Base-by-base conservation (phyloP, 1,140 invertebrate species). In the Drosophila prosaltans region DNA sequence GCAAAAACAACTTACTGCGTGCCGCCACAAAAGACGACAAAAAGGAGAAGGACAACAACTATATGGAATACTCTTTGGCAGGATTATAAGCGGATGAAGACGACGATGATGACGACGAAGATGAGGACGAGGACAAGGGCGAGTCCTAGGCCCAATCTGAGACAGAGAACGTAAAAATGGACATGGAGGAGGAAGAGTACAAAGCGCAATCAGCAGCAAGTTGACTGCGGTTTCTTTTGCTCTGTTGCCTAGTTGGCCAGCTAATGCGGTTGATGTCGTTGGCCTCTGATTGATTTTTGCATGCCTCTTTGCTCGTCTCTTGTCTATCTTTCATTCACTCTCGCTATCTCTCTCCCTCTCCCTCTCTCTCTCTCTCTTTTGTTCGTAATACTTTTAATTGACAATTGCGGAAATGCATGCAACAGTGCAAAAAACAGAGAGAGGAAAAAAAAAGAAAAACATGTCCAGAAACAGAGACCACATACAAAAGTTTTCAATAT, bases 371-470 rank as follows among this genome's bases (percentile, higher is more conserved):
- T 36, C 32, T 41, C 16, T 24, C 30, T 41, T 24, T 21, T 30
- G 51, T 5, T 67, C 63, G 80, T 78, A 83, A 88, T 88, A 88
- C 83, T 89, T 89, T 88, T 88, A 88, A 88, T 88, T 88, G 83
- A 88, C 81, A 88, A 89, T 88, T 88, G 83, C 83, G 77, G 73
- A 88, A 89, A 80, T 89, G 83, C 80, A 72, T 57, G 84, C 65
- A 73, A 78, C 57, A 74, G 74, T 63, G 71, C 6, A 48, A 63
- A 58, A 65, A 70, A 24, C n/a, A 39, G 10, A 45, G 3, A 45
- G 16, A 45, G 16, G 8, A 24, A 6, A 21, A 21, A 45, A 45
- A 45, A 51, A 6, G 64, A 58, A 21, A 28, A 59, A 58, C 63
- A 76, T 77, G 70, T 77, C 77, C 80, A 77, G 58, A 69, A 48